These are phyloP conservation scores for Hexactinellida sp. DNA, from an alignment of 37 sponge, comb jelly and placozoan species.

Conservation along the genomic window DNA sequence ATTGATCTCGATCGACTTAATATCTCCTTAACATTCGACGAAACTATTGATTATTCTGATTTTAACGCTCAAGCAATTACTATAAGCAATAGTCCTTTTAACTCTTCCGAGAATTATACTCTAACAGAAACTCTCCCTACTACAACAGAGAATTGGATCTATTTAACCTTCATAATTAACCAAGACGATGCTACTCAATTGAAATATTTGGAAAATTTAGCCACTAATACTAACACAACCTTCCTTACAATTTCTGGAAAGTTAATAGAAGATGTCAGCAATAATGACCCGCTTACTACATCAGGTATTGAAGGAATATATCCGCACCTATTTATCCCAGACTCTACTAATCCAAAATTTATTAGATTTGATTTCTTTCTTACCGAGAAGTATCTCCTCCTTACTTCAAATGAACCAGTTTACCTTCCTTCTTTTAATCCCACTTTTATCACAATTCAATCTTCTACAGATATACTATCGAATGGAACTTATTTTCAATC, in stretches of 20 bases:
- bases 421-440: slow-evolving; percentile 55
- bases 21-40: slow-evolving; percentile 71
- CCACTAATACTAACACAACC: slow-evolving; percentile 30
- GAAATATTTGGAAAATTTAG: slow-evolving; percentile 44
- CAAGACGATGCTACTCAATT: slow-evolving; percentile 30
- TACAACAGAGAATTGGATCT: slow-evolving; percentile 43
- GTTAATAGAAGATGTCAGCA: slow-evolving; percentile 54
- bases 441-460: slow-evolving; percentile 38
- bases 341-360: slow-evolving; percentile 50
- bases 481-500: slow-evolving; percentile 20
- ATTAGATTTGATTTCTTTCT: slow-evolving; percentile 34
- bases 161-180: slow-evolving; percentile 41
- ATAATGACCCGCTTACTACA: slow-evolving; percentile 23
- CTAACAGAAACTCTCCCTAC: slow-evolving; percentile 14
- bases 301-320: slow-evolving; percentile 27
- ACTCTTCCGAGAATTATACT: slow-evolving; percentile 44
- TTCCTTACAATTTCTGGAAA: slow-evolving; percentile 31
- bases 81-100: slow-evolving; percentile 30
- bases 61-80: slow-evolving; percentile 41
- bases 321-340: slow-evolving; percentile 26
- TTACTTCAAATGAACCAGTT: slow-evolving; percentile 63
- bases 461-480: slow-evolving; percentile 21
- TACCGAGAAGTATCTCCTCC: slow-evolving; percentile 37
- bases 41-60: slow-evolving; percentile 33
- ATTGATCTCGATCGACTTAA: slow-evolving; percentile 62